Conservation (phyloP, 2,888 invertebrate species). For the Vesta saturnalis region DNA sequence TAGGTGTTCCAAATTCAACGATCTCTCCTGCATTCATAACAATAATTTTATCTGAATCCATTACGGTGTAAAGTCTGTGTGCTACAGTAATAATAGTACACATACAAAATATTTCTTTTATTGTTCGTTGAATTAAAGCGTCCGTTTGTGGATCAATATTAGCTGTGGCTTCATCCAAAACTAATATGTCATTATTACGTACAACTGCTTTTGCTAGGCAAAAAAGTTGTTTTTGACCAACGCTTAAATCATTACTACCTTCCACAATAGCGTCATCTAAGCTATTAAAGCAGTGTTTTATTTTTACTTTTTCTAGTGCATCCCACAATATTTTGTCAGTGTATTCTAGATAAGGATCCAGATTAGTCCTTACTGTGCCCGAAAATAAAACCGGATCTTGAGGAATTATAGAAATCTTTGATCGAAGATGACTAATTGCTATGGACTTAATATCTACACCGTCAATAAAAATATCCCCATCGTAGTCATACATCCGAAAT, state of each 20-base stretch:
- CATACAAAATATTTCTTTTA: conserved; percentile 74
- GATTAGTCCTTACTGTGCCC: not conserved
- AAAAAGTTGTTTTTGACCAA: conserved; percentile 66
- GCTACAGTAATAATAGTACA: conserved; percentile 85
- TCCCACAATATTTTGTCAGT: conserved; percentile 31
- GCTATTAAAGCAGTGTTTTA: conserved; percentile 44
- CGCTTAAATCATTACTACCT: conserved; percentile 61
- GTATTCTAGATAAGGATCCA: not conserved
- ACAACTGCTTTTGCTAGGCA: conserved; percentile 66
- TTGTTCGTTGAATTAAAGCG: conserved; percentile 67
- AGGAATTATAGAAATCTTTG: conserved; percentile 78
- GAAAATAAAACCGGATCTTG: conserved; percentile 8
- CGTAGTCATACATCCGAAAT: conserved; percentile 79
- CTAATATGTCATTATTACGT: conserved; percentile 61
- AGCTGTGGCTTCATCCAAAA: conserved; percentile 67
- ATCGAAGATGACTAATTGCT: conserved; percentile 77
- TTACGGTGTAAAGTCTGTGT: conserved; percentile 76
- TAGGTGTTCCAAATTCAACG: conserved; percentile 80
- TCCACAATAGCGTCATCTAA: not conserved
- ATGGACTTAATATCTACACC: conserved; percentile 74
- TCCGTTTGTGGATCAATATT: conserved; percentile 54
- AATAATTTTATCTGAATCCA: conserved; percentile 64
- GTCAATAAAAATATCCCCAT: conserved; percentile 85
- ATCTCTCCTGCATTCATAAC: conserved; percentile 80
- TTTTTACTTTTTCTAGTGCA: conserved; percentile 35